Percentiles rank a stretch among this genome's conserved stretches.
Conservation (phyloP, 2,888 invertebrate species). For the Horisme vitalbata region DNA sequence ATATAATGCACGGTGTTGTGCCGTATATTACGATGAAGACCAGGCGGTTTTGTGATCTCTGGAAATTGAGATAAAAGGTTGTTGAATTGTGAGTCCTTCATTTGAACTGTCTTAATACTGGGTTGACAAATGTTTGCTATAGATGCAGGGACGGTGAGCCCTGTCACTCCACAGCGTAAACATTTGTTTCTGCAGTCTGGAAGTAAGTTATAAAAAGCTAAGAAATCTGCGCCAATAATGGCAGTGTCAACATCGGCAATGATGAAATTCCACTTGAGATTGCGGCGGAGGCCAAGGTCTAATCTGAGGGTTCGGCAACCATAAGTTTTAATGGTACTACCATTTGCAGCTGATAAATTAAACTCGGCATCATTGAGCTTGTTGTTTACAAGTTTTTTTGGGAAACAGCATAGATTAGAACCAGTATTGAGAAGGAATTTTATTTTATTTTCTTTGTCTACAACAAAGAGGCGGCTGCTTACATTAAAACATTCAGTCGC, state of each 20-base stretch:
- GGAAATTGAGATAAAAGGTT: constrained; percentile 3
- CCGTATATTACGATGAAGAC: neutral
- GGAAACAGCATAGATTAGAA: constrained; percentile 24
- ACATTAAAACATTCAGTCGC: constrained; percentile 14
- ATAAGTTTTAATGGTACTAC: constrained; percentile 24
- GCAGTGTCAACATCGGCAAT: constrained; percentile 30
- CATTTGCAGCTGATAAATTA: constrained; percentile 27
- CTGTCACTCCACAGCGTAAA: constrained; percentile 21
- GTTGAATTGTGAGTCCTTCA: neutral
- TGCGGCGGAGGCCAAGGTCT: constrained; percentile 28
- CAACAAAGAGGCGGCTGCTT: constrained; percentile 25
- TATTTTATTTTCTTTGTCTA: constrained; percentile 4
- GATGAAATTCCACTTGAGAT: constrained; percentile 29
- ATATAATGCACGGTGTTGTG: constrained; percentile 24
- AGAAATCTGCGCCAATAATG: constrained; percentile 22
- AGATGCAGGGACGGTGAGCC: neutral
- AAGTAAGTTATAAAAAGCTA: constrained; percentile 14
- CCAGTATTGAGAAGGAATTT: constrained; percentile 24
- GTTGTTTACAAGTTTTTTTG: neutral
- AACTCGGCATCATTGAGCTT: constrained; percentile 10
- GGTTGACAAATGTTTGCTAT: neutral
- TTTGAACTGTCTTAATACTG: constrained; percentile 1
- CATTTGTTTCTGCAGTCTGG: constrained; percentile 15
- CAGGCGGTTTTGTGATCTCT: constrained; percentile 4
- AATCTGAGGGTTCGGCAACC: constrained; percentile 14